Conservation (phyloP, 2,888 invertebrate species). For the Sympetrum striolatum region DNA sequence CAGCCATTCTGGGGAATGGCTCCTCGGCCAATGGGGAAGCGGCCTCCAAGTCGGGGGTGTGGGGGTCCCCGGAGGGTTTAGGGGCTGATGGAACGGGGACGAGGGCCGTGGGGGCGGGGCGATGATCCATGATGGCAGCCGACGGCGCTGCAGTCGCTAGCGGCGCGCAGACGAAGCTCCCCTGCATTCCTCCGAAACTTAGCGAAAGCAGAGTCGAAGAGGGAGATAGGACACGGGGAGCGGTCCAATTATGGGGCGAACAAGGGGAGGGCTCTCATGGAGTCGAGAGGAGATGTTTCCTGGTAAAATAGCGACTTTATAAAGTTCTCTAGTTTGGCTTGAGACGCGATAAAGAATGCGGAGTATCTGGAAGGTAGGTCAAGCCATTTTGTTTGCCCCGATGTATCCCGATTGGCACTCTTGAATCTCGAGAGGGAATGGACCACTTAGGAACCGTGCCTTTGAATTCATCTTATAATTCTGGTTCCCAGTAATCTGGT, state of each 20-base stretch:
- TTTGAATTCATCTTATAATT: too few relatives aligned
- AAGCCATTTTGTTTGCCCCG: slow-evolving; percentile 10
- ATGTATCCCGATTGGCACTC: background rate
- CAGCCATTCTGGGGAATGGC: slow-evolving; percentile 35
- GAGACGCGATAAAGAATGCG: background rate
- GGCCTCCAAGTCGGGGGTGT: background rate
- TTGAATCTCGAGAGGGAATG: background rate
- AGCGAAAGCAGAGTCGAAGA: background rate
- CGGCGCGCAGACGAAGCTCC: slow-evolving; percentile 16
- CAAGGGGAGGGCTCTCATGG: background rate
- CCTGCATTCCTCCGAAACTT: background rate
- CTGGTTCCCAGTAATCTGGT: background rate
- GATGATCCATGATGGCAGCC: slow-evolving; percentile 40
- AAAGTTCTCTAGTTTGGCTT: background rate
- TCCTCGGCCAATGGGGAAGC: slow-evolving; percentile 11
- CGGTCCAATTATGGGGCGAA: background rate
- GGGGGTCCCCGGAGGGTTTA: background rate
- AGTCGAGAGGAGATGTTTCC: background rate
- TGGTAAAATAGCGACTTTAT: background rate
- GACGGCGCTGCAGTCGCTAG: slow-evolving; percentile 18
- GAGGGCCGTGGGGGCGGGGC: slow-evolving; percentile 26
- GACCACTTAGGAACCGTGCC: too few relatives aligned
- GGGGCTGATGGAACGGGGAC: background rate
- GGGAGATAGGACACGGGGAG: background rate
- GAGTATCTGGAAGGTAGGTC: background rate